Evolutionary conservation across 2,888 invertebrate genomes (phyloP), one percentile per base, ranked within the genome.

Genomic region (Orchestes rusci): DNA sequence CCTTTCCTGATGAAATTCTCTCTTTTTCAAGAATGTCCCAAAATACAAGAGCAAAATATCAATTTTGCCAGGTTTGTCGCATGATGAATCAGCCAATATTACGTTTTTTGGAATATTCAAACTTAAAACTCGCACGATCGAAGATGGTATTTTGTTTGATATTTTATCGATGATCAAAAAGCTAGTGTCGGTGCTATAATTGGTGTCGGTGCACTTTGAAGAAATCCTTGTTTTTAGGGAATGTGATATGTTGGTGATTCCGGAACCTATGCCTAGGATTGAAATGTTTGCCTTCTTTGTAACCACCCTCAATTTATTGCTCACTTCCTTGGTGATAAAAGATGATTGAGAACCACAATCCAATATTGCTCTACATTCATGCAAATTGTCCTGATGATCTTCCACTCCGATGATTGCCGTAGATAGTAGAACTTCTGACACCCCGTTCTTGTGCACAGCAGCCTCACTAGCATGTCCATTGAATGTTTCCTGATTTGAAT

Each of bases 11-110:
- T n/a, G n/a, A n/a, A n/a, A n/a, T n/a, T n/a, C n/a, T n/a, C n/a
- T n/a, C n/a, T n/a, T n/a, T n/a, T n/a, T n/a, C n/a, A 5, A 38
- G 18, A 16, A 38, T 38, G 12, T 16, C 28, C 38, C 38, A 38
- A 38, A 38, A 38, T 10, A 38, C 5, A 17, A 29, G 13, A 29
- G 38, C 29, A 38, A n/a, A 8, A 38, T 16, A 29, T 38, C 29
- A 16, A 38, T n/a, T 3, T 10, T 28, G 2, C 17, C 28, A 7
- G 10, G 15, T 4, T 5, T 16, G n/a, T n/a, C 18, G 16, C 8
- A 38, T 3, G 16, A 28, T n/a, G 16, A 16, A 5, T 38, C 16
- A 10, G 28, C 38, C 8, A 28, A 28, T n/a, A 15, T 16, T 17
- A 38, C 18, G 18, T 7, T 18, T 17, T 13, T n/a, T 7, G 38